Percentiles rank a stretch among this genome's conserved stretches.
These are phyloP conservation scores for Nothoprocta pentlandii DNA, from an alignment of 2,113 vertebrate species.

Conservation along the genomic window DNA sequence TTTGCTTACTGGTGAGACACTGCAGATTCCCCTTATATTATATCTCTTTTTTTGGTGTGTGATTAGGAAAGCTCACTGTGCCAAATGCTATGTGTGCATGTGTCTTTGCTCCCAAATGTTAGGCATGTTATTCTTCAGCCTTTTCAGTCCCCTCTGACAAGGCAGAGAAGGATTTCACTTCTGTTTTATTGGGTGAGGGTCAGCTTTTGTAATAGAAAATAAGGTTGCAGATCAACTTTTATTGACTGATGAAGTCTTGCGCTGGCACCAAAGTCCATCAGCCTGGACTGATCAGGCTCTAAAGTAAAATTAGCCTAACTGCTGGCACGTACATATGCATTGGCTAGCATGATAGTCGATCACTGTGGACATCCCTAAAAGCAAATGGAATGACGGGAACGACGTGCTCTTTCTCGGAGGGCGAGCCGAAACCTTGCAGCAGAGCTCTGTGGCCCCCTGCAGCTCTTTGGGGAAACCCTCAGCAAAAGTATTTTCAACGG, in stretches of 20 bases:
- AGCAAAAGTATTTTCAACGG: background rate
- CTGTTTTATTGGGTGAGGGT: background rate
- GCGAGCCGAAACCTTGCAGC: background rate
- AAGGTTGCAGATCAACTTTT: background rate
- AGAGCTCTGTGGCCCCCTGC: background rate
- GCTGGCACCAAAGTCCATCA: background rate
- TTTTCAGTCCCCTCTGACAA: background rate
- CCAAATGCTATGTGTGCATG: fast-evolving
- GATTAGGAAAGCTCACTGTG: background rate
- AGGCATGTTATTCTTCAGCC: background rate
- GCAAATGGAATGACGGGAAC: background rate
- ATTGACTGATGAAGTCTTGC: background rate
- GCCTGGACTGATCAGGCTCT: background rate
- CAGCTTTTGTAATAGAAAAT: background rate
- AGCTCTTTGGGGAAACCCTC: background rate
- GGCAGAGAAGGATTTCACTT: background rate
- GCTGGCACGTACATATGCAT: background rate
- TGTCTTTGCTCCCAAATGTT: background rate
- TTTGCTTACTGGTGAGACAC: background rate
- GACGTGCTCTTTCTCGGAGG: background rate
- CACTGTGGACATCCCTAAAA: background rate
- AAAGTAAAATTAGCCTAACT: background rate
- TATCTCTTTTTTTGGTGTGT: background rate
- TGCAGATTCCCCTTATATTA: background rate
- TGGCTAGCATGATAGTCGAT: background rate